These are phyloP conservation scores for Cossypha dichroa DNA, from an alignment of 2,797 vertebrate species.

Conservation along the genomic window DNA sequence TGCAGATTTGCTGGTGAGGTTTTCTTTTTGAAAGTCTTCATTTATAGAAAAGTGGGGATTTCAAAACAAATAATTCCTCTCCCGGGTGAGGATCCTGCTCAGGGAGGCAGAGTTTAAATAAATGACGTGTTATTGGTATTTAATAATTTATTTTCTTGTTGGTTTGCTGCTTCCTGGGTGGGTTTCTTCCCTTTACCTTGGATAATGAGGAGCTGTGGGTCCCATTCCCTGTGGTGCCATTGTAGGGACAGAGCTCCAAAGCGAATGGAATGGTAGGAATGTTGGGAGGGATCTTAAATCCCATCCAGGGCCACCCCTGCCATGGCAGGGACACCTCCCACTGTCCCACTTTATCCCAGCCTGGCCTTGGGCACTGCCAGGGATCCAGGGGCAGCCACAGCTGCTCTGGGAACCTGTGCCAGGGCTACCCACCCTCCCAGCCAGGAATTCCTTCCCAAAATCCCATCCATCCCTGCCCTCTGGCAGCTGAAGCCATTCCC, in stretches of 20 bases:
- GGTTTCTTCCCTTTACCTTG: not conserved
- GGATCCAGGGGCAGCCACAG: too few species aligned
- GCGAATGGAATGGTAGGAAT: fast-evolving
- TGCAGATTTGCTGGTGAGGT: not conserved
- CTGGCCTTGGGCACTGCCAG: too few species aligned
- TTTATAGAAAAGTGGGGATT: not conserved
- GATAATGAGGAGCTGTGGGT: not conserved
- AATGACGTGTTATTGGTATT: not conserved
- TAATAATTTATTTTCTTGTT: not conserved
- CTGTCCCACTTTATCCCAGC: too few species aligned
- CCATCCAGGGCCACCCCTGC: too few species aligned
- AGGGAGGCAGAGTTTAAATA: not conserved
- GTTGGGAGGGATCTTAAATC: not conserved
- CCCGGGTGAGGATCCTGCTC: not conserved
- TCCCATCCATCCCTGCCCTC: not conserved
- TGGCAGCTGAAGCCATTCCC: not conserved
- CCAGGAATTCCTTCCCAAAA: too few species aligned
- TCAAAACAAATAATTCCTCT: not conserved
- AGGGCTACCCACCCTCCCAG: too few species aligned
- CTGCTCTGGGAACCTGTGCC: too few species aligned
- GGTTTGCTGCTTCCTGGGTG: not conserved
- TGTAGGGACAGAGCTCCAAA: fast-evolving
- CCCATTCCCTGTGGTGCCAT: fast-evolving
- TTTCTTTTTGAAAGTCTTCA: not conserved
- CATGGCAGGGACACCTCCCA: fast-evolving